Conservation (phyloP, 2,888 invertebrate genomes). For the Agonopterix arenella region DNA sequence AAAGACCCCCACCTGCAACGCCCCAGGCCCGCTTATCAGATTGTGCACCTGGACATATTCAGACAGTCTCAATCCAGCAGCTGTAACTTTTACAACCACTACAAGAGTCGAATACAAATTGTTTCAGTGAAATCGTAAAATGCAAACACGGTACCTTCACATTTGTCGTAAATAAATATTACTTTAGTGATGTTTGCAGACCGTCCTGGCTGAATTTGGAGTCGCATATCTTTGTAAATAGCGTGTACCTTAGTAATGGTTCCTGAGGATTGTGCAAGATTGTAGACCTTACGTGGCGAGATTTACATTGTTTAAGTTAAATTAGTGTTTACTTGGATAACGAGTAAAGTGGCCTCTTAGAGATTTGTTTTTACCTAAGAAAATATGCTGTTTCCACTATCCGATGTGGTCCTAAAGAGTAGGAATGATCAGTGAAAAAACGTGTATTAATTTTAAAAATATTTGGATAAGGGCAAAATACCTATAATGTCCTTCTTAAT, state of each 20-base stretch:
- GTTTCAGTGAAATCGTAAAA: conserved; percentile 61
- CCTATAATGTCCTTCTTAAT: too few species aligned
- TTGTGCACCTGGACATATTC: conserved; percentile 53
- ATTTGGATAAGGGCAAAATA: too few species aligned
- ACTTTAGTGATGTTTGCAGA: conserved; percentile 20
- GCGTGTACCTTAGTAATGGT: neutral
- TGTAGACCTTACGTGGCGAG: too few species aligned
- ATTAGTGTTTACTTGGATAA: neutral
- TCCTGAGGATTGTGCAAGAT: neutral
- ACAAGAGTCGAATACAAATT: conserved; percentile 62
- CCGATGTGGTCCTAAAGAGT: too few species aligned
- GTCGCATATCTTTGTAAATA: conserved; percentile 6
- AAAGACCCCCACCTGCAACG: too few species aligned
- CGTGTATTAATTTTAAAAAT: too few species aligned
- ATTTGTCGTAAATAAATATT: conserved; percentile 46
- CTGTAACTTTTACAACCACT: conserved; percentile 46
- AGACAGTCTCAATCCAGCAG: conserved; percentile 22
- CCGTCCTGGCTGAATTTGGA: conserved; percentile 1
- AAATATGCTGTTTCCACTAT: too few species aligned
- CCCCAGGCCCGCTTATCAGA: conserved; percentile 41
- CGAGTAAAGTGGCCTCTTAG: too few species aligned
- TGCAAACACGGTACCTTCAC: conserved; percentile 36
- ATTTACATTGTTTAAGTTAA: neutral
- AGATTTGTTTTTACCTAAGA: too few species aligned
- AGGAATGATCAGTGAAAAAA: too few species aligned